Evolutionary conservation across 2,888 invertebrate species (phyloP).

Genomic region (Hypercompe scribonia): DNA sequence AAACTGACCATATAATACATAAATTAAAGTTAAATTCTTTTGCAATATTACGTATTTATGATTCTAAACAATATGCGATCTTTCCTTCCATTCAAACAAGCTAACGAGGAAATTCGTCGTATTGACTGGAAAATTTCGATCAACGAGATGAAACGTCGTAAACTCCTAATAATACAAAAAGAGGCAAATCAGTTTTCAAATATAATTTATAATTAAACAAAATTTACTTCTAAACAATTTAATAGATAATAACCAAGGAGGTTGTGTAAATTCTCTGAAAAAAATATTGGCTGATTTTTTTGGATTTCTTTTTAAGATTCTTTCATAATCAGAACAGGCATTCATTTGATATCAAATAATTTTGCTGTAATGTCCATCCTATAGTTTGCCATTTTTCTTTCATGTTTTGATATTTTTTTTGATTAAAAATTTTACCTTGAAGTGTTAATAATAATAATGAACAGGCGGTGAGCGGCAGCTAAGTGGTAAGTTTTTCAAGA

Average conservation of each 20-base stretch:
- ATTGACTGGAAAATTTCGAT: no score
- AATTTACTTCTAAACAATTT: not conserved
- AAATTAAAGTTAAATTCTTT: no score
- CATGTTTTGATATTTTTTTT: constrained; percentile 24
- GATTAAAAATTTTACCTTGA: constrained; percentile 33
- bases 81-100: no score
- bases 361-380: constrained; percentile 37
- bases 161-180: no score
- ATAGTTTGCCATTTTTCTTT: constrained; percentile 25
- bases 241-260: not conserved
- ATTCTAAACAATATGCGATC: no score
- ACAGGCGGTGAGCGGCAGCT: constrained; percentile 13
- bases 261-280: not conserved
- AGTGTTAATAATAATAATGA: constrained; percentile 31
- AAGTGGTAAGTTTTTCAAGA: constrained; percentile 32
- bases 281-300: not conserved
- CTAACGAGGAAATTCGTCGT: no score
- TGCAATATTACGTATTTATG: no score
- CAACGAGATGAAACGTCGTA: no score
- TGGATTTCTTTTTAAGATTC: not conserved
- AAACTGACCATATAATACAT: no score
- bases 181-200: no score
- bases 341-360: constrained; percentile 46
- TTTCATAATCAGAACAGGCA: constrained; percentile 32
- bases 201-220: not conserved